Evolutionary conservation across 2,888 invertebrate species (phyloP), one percentile per base, ranked within the genome.

Genomic region (Plagodis dolabraria): DNA sequence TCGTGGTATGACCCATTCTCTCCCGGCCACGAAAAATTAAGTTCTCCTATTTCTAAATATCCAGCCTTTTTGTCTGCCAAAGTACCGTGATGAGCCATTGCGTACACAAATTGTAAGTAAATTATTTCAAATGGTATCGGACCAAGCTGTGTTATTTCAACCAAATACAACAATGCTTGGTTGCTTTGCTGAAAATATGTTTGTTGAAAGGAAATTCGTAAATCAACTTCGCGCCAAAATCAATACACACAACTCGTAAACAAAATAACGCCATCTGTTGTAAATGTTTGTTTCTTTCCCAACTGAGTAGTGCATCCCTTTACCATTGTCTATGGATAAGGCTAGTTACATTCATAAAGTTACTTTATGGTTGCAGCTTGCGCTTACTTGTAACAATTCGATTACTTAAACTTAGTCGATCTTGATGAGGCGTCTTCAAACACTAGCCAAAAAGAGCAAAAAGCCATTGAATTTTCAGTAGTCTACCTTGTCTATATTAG

Each of bases 1-100:
- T 89, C 91, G 63, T 87, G 89, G 68, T 86, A 82, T 22, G 91
- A 86, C 5, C 89, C 89, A 81, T 93, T 93, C 77, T 87, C 89
- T 54, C 88, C 87, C n/a, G 93, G 89, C 92, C 92, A 93, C 9
- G 93, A 79, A 79, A 89, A 92, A 80, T 93, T 93, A 67, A 85
- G 82, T 77, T 89, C 90, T 42, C 87, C 84, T 33, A 92, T 80
- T 81, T 92, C 89, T 68, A 93, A 74, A 81, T 80, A 90, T 63
- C 87, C 87, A 55, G 84, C 68, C 71, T 88, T 89, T 62, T 80
- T 76, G 48, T 79, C 82, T 50, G 87, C 77, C 65, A 90, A 72
- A 5, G 64, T 67, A 9, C 85, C 80, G 58, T 80, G 79, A 48
- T 86, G 82, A 22, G 86, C 75, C 87, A 87, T 86, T 50, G 68